These are phyloP conservation scores for Ispidina lecontei DNA, from an alignment of 2,797 vertebrate species.

Conservation along the genomic window DNA sequence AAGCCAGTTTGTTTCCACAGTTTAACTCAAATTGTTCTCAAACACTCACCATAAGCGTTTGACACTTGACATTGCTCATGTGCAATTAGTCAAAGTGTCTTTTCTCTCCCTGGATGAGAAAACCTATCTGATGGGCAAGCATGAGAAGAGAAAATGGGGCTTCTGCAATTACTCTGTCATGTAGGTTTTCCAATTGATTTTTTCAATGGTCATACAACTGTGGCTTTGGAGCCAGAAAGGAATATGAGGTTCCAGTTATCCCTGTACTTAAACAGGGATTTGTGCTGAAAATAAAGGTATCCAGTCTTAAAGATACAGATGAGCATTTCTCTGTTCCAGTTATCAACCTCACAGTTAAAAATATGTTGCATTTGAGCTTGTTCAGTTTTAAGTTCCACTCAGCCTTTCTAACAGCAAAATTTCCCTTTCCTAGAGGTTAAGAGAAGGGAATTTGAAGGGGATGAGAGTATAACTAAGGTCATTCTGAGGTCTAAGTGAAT, in stretches of 20 bases:
- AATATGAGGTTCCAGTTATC: background rate
- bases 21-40: background rate
- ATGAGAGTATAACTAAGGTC: background rate
- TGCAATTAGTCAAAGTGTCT: background rate
- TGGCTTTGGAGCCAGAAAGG: background rate
- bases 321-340: background rate
- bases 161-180: background rate
- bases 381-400: background rate
- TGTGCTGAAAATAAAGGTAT: background rate
- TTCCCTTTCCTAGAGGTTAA: background rate
- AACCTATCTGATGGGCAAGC: background rate
- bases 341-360: background rate
- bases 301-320: accelerated
- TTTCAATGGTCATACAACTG: background rate
- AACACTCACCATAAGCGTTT: background rate
- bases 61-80: background rate
- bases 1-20: background rate
- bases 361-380: background rate
- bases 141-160: background rate
- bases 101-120: background rate
- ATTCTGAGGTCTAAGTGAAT: background rate
- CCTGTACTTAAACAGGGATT: background rate
- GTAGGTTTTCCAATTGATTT: background rate
- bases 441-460: background rate
- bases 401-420: background rate